A percentile compares a stretch with the other conserved stretches of the same genome.
phyloP scores from a whole-genome alignment of 2,888 invertebrate genomes.

The Azorinus chamasolen region DNA sequence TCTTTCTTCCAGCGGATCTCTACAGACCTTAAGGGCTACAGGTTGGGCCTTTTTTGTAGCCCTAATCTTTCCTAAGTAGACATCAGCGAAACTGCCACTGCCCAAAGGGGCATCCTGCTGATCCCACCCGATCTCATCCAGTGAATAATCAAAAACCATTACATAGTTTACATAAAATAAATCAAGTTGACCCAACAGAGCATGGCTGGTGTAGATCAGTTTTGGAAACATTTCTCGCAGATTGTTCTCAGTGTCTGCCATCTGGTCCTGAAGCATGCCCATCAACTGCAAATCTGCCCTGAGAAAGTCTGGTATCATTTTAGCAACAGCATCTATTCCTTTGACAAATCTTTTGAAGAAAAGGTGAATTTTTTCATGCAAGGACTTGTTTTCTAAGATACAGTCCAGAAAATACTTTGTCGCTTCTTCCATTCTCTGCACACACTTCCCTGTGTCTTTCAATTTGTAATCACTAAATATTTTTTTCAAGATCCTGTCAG shows the following conservation, averaged over 20 bases:
- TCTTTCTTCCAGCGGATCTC: constrained; percentile 64
- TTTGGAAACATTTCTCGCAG: constrained; percentile 69
- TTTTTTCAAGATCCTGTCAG: constrained; percentile 64
- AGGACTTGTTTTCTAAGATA: constrained; percentile 63
- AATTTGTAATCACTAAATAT: constrained; percentile 67
- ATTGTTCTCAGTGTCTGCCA: constrained; percentile 65
- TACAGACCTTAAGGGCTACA: constrained; percentile 75
- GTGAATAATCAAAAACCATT: constrained; percentile 75
- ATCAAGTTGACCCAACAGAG: constrained; percentile 74
- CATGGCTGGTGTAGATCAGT: constrained; percentile 49
- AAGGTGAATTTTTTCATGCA: constrained; percentile 67
- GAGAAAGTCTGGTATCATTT: constrained; percentile 78
- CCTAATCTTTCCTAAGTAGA: constrained; percentile 66
- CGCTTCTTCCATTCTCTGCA: constrained; percentile 69
- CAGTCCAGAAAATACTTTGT: constrained; percentile 66
- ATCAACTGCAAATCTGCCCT: constrained; percentile 77
- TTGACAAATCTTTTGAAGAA: constrained; percentile 74
- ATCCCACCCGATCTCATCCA: constrained; percentile 72
- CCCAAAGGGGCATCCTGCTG: constrained; percentile 66
- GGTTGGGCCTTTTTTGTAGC: constrained; percentile 14
- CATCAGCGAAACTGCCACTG: constrained; percentile 80
- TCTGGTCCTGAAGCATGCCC: constrained; percentile 67
- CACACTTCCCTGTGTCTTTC: constrained; percentile 43
- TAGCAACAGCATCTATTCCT: constrained; percentile 71
- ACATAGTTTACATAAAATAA: constrained; percentile 77